Evolutionary conservation across 2,888 invertebrate species (phyloP).

Genomic region (Galerucella calmariensis): DNA sequence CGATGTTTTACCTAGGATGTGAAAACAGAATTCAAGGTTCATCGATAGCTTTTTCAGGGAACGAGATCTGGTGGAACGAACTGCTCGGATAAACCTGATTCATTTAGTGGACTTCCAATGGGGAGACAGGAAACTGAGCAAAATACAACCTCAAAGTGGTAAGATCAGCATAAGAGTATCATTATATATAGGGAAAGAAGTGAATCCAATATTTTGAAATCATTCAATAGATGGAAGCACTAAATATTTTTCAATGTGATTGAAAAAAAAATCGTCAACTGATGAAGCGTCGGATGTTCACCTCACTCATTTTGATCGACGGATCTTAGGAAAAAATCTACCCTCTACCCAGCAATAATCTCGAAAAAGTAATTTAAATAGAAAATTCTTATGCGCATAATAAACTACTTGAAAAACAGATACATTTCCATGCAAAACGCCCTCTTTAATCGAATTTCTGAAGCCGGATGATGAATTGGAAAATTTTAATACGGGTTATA

Average conservation of each 20-base stretch:
- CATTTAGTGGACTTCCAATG: too few relatives aligned
- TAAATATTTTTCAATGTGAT: neutral
- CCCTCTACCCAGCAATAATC: conserved; percentile 21
- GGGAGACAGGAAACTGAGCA: too few relatives aligned
- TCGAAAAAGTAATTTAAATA: conserved; percentile 21
- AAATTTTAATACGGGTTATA: neutral
- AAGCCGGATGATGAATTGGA: conserved; percentile 8
- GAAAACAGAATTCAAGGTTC: too few relatives aligned
- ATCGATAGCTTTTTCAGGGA: too few relatives aligned
- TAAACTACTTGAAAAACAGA: conserved; percentile 30
- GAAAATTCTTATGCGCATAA: conserved; percentile 42
- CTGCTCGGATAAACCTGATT: too few relatives aligned
- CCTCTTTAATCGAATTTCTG: neutral
- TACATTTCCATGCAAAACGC: conserved; percentile 36
- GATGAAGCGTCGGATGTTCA: conserved; percentile 20
- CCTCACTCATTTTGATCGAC: conserved; percentile 28
- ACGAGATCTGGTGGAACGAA: too few relatives aligned
- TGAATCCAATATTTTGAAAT: too few relatives aligned
- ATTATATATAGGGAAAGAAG: too few relatives aligned
- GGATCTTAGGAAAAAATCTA: conserved; percentile 37
- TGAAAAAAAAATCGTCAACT: neutral
- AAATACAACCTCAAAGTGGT: too few relatives aligned
- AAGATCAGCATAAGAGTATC: too few relatives aligned
- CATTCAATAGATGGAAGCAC: too few relatives aligned
- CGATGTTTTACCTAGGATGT: too few relatives aligned